Percentiles rank a stretch among this genome's conserved stretches.
phyloP scores from a whole-genome alignment of 2,113 vertebrate species.

The Sturnira hondurensis region DNA sequence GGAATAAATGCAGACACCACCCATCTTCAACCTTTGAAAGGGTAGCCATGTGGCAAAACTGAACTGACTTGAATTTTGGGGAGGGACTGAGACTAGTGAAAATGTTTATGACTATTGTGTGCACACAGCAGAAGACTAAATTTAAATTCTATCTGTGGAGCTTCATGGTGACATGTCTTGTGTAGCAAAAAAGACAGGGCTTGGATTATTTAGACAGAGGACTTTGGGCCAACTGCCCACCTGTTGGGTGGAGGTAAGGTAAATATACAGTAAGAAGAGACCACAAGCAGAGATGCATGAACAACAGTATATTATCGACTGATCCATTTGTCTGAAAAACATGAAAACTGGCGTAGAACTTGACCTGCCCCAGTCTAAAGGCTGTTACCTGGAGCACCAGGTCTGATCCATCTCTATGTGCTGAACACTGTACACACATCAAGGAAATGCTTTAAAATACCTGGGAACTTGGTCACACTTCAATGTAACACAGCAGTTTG shows the following conservation, averaged over 20 bases:
- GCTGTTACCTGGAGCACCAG: neutral
- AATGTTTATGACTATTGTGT: neutral
- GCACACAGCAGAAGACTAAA: neutral
- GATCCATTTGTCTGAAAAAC: neutral
- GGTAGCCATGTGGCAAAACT: neutral
- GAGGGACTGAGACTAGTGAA: neutral
- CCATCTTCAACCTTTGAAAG: neutral
- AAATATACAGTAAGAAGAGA: neutral
- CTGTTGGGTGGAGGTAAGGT: neutral
- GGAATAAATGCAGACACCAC: neutral
- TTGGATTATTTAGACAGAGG: neutral
- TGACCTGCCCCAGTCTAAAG: neutral
- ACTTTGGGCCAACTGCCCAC: neutral
- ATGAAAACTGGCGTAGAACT: neutral
- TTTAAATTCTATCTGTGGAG: neutral
- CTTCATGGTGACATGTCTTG: neutral
- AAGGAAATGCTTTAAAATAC: neutral
- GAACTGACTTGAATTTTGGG: neutral
- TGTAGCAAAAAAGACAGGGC: neutral
- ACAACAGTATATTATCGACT: neutral
- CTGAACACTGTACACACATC: neutral
- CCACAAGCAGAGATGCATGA: neutral
- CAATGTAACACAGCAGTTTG: neutral
- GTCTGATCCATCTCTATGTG: neutral
- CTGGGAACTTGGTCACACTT: neutral